Evolutionary conservation across 2,888 invertebrate species (phyloP).

Genomic region (Aphrophora alni): DNA sequence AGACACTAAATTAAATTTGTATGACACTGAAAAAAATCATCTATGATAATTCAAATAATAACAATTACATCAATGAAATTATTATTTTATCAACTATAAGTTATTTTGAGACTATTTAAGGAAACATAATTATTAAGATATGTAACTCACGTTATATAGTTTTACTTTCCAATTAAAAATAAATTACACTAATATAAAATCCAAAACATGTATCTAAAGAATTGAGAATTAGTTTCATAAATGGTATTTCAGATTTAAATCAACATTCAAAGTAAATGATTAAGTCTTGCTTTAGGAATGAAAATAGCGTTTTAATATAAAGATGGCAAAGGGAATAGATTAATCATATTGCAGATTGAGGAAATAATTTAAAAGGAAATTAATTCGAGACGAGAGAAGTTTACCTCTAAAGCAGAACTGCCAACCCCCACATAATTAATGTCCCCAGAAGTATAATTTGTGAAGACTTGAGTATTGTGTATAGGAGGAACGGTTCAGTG

Average conservation of each 20-base stretch:
- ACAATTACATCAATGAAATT: no score
- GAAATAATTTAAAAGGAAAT: constrained; percentile 18
- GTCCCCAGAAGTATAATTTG: constrained; percentile 63
- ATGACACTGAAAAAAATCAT: no score
- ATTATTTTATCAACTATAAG: no score
- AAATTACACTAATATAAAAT: no score
- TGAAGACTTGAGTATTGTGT: constrained; percentile 56
- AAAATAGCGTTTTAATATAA: background rate
- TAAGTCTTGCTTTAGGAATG: background rate
- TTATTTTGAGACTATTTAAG: no score
- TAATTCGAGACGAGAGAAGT: constrained; percentile 33
- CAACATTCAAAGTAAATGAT: background rate
- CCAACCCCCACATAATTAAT: constrained; percentile 57
- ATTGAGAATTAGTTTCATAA: no score
- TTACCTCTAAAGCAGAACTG: constrained; percentile 34
- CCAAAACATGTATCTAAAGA: background rate
- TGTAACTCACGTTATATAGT: no score
- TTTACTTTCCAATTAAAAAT: no score
- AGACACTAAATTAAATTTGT: no score
- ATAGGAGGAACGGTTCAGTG: constrained; percentile 46
- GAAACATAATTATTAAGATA: no score
- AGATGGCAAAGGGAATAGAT: constrained; percentile 15
- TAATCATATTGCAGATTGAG: constrained; percentile 37
- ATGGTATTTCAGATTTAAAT: no score
- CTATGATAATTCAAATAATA: no score